A percentile compares a stretch with the other conserved stretches of the same genome.
These are phyloP conservation scores for Zaprionus capensis DNA, from an alignment of 1,140 invertebrate genomes.

Conservation along the genomic window DNA sequence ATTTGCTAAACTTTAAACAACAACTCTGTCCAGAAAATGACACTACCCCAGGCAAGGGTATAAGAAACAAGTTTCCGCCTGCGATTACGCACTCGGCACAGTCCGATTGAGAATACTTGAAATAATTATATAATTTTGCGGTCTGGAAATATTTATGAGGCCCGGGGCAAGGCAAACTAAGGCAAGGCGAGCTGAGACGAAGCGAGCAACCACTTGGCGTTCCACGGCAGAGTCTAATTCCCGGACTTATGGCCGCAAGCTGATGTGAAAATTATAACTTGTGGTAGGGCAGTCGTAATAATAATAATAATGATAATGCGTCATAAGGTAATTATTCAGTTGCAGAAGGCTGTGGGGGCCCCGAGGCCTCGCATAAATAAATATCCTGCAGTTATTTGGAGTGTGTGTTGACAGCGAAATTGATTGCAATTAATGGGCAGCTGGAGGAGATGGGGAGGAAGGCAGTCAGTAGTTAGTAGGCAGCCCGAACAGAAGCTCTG, in stretches of 20 bases:
- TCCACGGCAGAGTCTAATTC: conserved; percentile 56
- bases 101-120: conserved; percentile 58
- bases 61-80: conserved; percentile 40
- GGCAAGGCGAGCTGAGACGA: neutral
- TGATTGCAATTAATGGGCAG: conserved; percentile 77
- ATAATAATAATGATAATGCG: conserved; percentile 82
- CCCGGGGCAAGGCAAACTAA: conserved; percentile 15
- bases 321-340: conserved; percentile 83
- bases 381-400: conserved; percentile 80
- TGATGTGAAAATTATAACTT: conserved; percentile 65
- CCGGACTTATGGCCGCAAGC: conserved; percentile 36
- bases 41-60: conserved; percentile 4
- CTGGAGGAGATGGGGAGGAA: neutral
- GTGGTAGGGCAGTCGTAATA: conserved; percentile 36
- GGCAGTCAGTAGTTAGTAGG: conserved; percentile 1
- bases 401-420: conserved; percentile 82
- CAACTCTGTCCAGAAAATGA: neutral
- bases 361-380: conserved; percentile 65
- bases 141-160: conserved; percentile 70
- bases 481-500: conserved; percentile 9
- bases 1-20: neutral
- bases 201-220: conserved; percentile 9
- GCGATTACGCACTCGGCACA: conserved; percentile 47
- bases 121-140: conserved; percentile 80
- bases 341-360: conserved; percentile 60